Base-by-base conservation (phyloP, 2,113 vertebrate species). In the Peromyscus maniculatus region DNA sequence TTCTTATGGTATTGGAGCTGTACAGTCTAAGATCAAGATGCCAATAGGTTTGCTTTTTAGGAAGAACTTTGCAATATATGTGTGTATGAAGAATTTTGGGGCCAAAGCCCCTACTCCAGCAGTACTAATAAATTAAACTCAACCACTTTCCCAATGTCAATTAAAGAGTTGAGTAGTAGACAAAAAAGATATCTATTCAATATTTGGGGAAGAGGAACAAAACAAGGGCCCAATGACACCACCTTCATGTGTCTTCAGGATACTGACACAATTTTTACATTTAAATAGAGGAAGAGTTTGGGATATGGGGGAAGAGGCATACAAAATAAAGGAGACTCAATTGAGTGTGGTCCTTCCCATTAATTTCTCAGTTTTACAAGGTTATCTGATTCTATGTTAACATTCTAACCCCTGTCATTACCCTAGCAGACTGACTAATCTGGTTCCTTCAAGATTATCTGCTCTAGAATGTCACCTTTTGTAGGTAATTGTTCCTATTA, bases 161-260 rank as follows among this genome's bases (percentile, higher is more conserved):
- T 22, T 87, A 21, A 46, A 21, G 6, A 22, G 17, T 46, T 36
- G 0, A 24, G 11, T 52, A 16, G 11, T 52, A 0, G 15, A 12
- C 7, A 9, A 46, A 64, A 69, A 69, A 13, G 21, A n/a, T 55
- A n/a, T 88, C 11, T 36, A 71, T 10, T 87, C 46, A 88, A 16
- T 0, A n/a, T n/a, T 88, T 69, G 43, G 31, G 28, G 9, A 87
- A 66, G 5, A 71, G 11, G 46, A 71, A 71, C 0, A 71, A 24
- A n/a, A 8, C 22, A n/a, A 49, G 5, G 8, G 7, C 22, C 26
- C 17, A 49, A 4, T 49, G 62, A 36, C 5, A 59, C 10, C 0
- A 11, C 16, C 17, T 0, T 16, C 24, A 66, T 49, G 5, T 55
- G 22, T n/a, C 69, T 55, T 88, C 33, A 52, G 8, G 17, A 7